Evolutionary conservation across 2,888 invertebrate genomes (phyloP).

Genomic region (Malacosoma neustria): DNA sequence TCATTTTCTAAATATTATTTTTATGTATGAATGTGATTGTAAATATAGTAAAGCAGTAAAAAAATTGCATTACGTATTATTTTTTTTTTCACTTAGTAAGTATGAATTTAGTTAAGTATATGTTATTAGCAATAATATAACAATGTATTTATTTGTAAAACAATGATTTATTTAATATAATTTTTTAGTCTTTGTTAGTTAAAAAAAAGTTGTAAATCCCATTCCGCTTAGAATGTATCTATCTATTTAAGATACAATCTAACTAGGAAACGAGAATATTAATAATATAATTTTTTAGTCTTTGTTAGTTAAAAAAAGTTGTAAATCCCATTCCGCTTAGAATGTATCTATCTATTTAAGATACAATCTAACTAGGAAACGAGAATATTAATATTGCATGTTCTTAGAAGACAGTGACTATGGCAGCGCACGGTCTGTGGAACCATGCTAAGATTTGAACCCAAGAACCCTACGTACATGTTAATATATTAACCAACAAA

Average conservation of each 20-base stretch:
- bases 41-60: no score
- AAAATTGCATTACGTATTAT: no score
- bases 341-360: conserved; percentile 13
- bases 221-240: conserved; percentile 12
- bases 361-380: conserved; percentile 9
- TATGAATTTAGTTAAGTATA: no score
- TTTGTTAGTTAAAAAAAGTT: conserved; percentile 6
- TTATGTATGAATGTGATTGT: no score
- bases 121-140: no score
- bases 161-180: background rate
- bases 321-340: conserved; percentile 13
- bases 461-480: background rate
- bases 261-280: background rate
- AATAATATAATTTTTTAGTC: background rate
- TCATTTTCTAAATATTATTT: no score
- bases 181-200: background rate
- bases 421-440: conserved; percentile 18
- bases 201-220: conserved; percentile 13
- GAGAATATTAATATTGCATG: conserved; percentile 16
- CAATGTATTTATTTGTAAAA: background rate
- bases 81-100: no score
- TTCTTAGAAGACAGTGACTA: conserved; percentile 22
- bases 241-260: conserved; percentile 11
- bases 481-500: background rate
- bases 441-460: conserved; percentile 20